These are phyloP conservation scores for Meandrina meandrites DNA, from an alignment of 92 coral and sea anemone genomes.

Conservation along the genomic window DNA sequence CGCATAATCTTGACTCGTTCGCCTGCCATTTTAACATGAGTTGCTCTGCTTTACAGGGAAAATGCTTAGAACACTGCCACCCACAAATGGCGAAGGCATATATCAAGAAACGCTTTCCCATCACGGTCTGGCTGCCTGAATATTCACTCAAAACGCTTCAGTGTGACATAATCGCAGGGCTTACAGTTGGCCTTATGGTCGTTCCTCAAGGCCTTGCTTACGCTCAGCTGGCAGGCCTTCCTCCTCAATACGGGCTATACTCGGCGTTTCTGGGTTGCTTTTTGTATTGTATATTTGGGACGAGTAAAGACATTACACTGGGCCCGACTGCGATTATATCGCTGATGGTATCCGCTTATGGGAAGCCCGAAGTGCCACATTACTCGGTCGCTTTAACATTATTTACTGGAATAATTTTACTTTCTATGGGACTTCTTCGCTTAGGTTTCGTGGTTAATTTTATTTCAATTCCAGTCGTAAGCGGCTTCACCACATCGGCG, in stretches of 20 bases:
- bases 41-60: constrained; percentile 59
- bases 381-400: constrained; percentile 80
- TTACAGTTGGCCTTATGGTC: constrained; percentile 95
- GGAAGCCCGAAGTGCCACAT: constrained; percentile 79
- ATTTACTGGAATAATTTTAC: constrained; percentile 78
- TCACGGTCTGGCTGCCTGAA: constrained; percentile 78
- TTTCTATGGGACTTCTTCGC: constrained; percentile 88
- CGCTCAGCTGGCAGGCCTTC: constrained; percentile 90
- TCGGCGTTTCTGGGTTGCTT: constrained; percentile 98
- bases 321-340: constrained; percentile 99
- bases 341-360: constrained; percentile 92
- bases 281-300: constrained; percentile 89
- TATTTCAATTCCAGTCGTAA: constrained; percentile 89
- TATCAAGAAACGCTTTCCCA: constrained; percentile 79
- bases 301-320: constrained; percentile 93
- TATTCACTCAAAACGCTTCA: constrained; percentile 75
- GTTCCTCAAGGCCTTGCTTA: constrained; percentile 98
- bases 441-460: constrained; percentile 93
- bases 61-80: constrained; percentile 72
- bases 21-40: constrained; percentile 18
- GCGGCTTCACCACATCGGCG: constrained; percentile 96
- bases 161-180: constrained; percentile 93
- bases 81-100: constrained; percentile 39
- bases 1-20: not conserved
- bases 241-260: constrained; percentile 92